Evolutionary conservation across 2,888 invertebrate species (phyloP).

Genomic region (Dexiosoma caninum): DNA sequence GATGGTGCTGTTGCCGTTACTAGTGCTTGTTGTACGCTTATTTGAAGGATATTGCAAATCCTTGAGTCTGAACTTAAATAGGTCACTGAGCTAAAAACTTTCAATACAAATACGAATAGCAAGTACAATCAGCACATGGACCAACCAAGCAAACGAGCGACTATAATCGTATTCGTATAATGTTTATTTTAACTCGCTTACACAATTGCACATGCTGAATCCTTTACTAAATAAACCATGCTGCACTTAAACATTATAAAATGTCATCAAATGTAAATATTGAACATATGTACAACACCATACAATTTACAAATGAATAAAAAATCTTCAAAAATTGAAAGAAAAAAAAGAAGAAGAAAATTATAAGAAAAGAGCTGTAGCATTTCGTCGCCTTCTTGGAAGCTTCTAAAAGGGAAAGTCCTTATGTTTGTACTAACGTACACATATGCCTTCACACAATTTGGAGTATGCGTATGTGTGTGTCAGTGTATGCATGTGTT

Average conservation of each 20-base stretch:
- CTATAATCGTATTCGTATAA: background rate
- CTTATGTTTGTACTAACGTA: background rate
- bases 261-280: constrained; percentile 28
- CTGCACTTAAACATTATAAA: constrained; percentile 37
- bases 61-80: constrained; percentile 61
- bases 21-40: constrained; percentile 46
- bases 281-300: background rate
- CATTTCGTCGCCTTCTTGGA: constrained; percentile 36
- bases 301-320: background rate
- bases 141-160: background rate
- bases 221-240: constrained; percentile 28
- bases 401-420: constrained; percentile 25
- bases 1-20: constrained; percentile 19
- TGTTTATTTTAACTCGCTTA: constrained; percentile 1
- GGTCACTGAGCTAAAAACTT: constrained; percentile 61
- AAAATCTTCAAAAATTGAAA: constrained; percentile 22
- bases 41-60: constrained; percentile 61
- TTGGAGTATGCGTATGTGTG: background rate
- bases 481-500: background rate
- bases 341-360: constrained; percentile 11
- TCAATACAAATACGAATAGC: constrained; percentile 46
- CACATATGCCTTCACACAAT: background rate
- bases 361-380: constrained; percentile 36
- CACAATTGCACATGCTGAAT: constrained; percentile 18
- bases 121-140: constrained; percentile 15